Conservation (phyloP, 2,888 invertebrate genomes). For the Gonocerus acuteangulatus region DNA sequence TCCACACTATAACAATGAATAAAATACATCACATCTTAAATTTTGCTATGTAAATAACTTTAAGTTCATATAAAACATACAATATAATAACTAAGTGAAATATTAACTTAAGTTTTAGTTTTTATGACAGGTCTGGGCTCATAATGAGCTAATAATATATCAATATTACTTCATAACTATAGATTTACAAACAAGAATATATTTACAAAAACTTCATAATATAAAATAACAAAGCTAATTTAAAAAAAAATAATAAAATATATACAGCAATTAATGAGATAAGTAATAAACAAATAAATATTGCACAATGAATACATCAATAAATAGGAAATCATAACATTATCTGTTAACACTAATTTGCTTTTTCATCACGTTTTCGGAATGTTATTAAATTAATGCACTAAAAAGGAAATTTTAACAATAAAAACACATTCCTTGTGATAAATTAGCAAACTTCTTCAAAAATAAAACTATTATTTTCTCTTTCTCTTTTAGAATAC, state of each 20-base stretch:
- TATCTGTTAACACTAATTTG: not conserved
- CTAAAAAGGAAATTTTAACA: not conserved
- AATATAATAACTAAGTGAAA: slow-evolving; percentile 1
- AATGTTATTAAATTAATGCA: not conserved
- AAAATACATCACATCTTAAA: slow-evolving; percentile 5
- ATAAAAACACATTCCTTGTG: not conserved
- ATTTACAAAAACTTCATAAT: slow-evolving; percentile 2
- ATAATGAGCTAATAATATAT: not conserved
- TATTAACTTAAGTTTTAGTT: slow-evolving; percentile 3
- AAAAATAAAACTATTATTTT: not conserved
- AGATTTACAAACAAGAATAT: slow-evolving; percentile 9
- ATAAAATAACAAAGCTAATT: not conserved
- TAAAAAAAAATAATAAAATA: not conserved
- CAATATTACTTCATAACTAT: slow-evolving; percentile 14
- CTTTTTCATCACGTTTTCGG: not conserved
- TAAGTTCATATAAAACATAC: slow-evolving; percentile 12
- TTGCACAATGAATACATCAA: not conserved
- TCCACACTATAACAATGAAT: not conserved
- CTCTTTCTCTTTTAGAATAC: not conserved
- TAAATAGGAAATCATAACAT: not conserved
- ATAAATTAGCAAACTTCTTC: not conserved
- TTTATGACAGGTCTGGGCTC: not conserved
- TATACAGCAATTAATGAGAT: not conserved
- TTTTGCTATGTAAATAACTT: slow-evolving; percentile 8
- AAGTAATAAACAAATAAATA: not conserved